Evolutionary conservation across 2,797 vertebrate genomes (phyloP).

Genomic region (Notolabrus celidotus): DNA sequence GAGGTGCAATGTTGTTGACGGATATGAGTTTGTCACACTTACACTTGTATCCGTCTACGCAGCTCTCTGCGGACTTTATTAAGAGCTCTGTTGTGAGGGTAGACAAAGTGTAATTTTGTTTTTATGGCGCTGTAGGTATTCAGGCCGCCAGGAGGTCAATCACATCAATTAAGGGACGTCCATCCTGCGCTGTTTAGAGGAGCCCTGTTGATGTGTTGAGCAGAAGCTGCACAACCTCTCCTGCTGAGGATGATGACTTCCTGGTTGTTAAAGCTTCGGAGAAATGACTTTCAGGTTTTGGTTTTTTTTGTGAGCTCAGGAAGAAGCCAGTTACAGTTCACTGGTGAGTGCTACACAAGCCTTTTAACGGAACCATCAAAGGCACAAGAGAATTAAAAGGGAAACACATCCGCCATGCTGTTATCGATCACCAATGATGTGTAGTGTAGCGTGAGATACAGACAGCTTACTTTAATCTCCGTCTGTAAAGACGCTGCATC

Average conservation of each 20-base stretch:
- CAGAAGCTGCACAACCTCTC: constrained; percentile 42
- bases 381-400: constrained; percentile 16
- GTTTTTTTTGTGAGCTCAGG: constrained; percentile 29
- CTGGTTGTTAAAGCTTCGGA: constrained; percentile 56
- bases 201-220: constrained; percentile 47
- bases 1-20: not conserved
- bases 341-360: constrained; percentile 3
- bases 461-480: constrained; percentile 39
- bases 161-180: constrained; percentile 55
- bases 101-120: constrained; percentile 29
- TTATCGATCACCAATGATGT: constrained; percentile 61
- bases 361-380: constrained; percentile 24
- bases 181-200: constrained; percentile 35
- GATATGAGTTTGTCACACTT: not conserved
- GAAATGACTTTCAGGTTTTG: constrained; percentile 52
- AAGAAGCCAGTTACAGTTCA: constrained; percentile 31
- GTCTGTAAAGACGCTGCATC: constrained; percentile 38
- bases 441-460: constrained; percentile 24
- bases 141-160: constrained; percentile 52
- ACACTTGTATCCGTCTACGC: constrained; percentile 22
- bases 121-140: constrained; percentile 23
- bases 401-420: constrained; percentile 21
- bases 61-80: constrained; percentile 54
- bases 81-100: constrained; percentile 23
- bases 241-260: constrained; percentile 54